These are phyloP conservation scores for Hypotaenidia okinawae DNA, from an alignment of 2,797 vertebrate genomes.

Conservation along the genomic window DNA sequence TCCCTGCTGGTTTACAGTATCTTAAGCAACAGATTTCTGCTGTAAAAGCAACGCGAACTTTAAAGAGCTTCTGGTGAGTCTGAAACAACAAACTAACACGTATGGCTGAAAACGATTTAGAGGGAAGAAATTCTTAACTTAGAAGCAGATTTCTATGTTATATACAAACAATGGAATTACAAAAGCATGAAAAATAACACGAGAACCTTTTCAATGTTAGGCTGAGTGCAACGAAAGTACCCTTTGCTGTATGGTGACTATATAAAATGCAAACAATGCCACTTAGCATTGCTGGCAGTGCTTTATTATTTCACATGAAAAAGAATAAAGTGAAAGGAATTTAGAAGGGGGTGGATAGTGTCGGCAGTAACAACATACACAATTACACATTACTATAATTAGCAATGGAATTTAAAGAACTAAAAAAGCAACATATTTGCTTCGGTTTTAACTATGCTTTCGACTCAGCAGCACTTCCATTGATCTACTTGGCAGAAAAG, in stretches of 20 bases:
- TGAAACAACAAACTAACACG: not conserved
- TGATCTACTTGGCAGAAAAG: not conserved
- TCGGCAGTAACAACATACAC: not conserved
- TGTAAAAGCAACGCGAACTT: not conserved
- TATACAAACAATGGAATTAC: not conserved
- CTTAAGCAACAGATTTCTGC: not conserved
- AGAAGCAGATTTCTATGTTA: not conserved
- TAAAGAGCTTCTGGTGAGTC: not conserved
- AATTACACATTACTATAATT: conserved; percentile 18
- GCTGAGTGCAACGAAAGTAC: not conserved
- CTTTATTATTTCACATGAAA: not conserved
- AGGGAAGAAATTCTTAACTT: not conserved
- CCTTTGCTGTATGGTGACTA: not conserved
- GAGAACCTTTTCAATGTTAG: not conserved
- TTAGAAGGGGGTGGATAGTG: not conserved
- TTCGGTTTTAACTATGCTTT: not conserved
- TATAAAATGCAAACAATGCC: not conserved
- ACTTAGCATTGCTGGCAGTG: not conserved
- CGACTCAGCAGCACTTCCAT: not conserved
- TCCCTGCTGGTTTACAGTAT: not conserved
- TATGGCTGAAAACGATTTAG: not conserved
- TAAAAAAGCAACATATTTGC: not conserved
- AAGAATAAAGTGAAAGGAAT: conserved; percentile 25
- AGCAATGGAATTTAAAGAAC: conserved; percentile 39
- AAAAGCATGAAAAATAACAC: not conserved